Percentiles rank a stretch among this genome's conserved stretches.
Evolutionary conservation across 2,888 invertebrate species (phyloP).

Genomic region (Eutolmus rufibarbis): DNA sequence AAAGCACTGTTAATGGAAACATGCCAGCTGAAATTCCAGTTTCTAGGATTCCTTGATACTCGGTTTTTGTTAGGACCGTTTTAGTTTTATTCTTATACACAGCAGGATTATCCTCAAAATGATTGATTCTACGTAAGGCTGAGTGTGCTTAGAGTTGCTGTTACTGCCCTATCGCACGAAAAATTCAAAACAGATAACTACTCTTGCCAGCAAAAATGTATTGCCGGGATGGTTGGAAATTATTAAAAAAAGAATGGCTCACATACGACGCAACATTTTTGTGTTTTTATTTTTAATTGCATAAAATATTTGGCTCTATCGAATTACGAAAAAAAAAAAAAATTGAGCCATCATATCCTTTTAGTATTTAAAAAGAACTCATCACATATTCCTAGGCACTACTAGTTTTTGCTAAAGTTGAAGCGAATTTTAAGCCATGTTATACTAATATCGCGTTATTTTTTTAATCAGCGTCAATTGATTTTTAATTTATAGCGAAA

Average conservation of each 20-base stretch:
- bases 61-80: not conserved
- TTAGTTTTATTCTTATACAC: not conserved
- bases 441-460: not conserved
- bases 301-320: not conserved
- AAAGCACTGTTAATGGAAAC: not conserved
- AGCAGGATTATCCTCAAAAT: not conserved
- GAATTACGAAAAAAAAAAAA: not conserved
- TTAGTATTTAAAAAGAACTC: not conserved
- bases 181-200: not conserved
- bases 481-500: not conserved
- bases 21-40: not conserved
- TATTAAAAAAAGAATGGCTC: not conserved
- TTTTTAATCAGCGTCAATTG: not conserved
- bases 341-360: not conserved
- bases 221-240: not conserved
- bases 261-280: not conserved
- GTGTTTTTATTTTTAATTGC: not conserved
- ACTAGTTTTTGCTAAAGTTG: not conserved
- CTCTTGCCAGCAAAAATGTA: not conserved
- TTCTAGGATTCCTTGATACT: not conserved
- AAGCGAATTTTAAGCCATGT: not conserved
- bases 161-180: not conserved
- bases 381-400: not conserved
- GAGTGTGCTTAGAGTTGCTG: not conserved
- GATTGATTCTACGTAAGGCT: not conserved